phyloP scores from a whole-genome alignment of 2,888 invertebrate genomes.

The Eupithecia inturbata region DNA sequence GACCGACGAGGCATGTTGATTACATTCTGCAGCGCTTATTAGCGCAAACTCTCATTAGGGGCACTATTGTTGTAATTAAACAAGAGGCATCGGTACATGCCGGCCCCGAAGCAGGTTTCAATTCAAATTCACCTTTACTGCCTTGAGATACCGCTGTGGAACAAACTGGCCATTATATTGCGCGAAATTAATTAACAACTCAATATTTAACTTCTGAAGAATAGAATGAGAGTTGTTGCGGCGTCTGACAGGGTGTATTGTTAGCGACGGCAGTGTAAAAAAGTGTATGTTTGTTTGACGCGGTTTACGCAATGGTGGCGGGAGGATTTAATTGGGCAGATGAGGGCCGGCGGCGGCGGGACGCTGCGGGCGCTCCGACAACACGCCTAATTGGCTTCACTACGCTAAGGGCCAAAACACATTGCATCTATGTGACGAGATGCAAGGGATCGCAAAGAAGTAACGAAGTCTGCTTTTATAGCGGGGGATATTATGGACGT shows the following conservation, averaged over 20 bases:
- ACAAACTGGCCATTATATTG: slow-evolving; percentile 61
- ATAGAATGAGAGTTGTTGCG: slow-evolving; percentile 75
- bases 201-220: slow-evolving; percentile 70
- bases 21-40: slow-evolving; percentile 84
- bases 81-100: slow-evolving; percentile 70
- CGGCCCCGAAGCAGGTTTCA: slow-evolving; percentile 53
- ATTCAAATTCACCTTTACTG: slow-evolving; percentile 61
- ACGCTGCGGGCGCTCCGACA: slow-evolving; percentile 47
- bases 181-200: slow-evolving; percentile 82
- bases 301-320: slow-evolving; percentile 78
- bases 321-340: slow-evolving; percentile 79
- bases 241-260: slow-evolving; percentile 80
- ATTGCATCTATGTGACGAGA: slow-evolving; percentile 34
- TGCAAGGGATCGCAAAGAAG: slow-evolving; percentile 28
- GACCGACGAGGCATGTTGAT: slow-evolving; percentile 83
- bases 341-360: slow-evolving; percentile 52
- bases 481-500: slow-evolving; percentile 13
- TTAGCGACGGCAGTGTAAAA: slow-evolving; percentile 73
- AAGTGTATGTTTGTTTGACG: slow-evolving; percentile 76
- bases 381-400: slow-evolving; percentile 74
- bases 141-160: slow-evolving; percentile 53
- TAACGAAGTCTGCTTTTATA: slow-evolving; percentile 31
- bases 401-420: slow-evolving; percentile 58
- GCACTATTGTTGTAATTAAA: slow-evolving; percentile 84
- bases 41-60: slow-evolving; percentile 83